phyloP scores from a whole-genome alignment of 2,888 invertebrate species.

The Piscicola geometra region DNA sequence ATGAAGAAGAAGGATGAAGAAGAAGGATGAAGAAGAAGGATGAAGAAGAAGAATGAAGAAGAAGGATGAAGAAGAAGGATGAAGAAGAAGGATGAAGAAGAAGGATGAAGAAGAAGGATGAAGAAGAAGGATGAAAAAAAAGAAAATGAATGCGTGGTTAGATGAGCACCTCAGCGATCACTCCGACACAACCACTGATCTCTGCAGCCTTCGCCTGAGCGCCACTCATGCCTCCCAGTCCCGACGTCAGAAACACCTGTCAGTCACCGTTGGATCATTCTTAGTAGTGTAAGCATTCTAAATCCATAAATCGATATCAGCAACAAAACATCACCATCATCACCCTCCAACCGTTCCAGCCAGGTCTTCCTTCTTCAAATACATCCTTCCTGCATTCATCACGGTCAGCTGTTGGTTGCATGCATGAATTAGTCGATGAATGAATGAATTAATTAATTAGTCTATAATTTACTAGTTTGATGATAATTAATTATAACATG shows the following conservation, averaged over 20 bases:
- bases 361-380: slow-evolving; percentile 58
- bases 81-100: background rate
- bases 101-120: background rate
- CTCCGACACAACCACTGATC: slow-evolving; percentile 63
- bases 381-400: slow-evolving; percentile 62
- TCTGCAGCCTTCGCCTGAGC: slow-evolving; percentile 65
- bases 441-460: background rate
- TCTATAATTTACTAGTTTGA: no score
- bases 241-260: slow-evolving; percentile 61
- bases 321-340: no score
- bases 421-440: no score
- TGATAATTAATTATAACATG: no score
- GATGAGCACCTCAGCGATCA: slow-evolving; percentile 61
- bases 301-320: no score
- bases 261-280: slow-evolving; percentile 41
- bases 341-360: slow-evolving; percentile 57
- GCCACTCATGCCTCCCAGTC: slow-evolving; percentile 64
- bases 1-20: no score
- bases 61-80: background rate
- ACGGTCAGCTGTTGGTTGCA: slow-evolving; percentile 59
- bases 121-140: background rate
- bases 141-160: background rate
- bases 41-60: no score
- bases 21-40: no score
- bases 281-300: no score